Evolutionary conservation across 2,888 invertebrate species (phyloP).

Genomic region (Drosophila barbarae): DNA sequence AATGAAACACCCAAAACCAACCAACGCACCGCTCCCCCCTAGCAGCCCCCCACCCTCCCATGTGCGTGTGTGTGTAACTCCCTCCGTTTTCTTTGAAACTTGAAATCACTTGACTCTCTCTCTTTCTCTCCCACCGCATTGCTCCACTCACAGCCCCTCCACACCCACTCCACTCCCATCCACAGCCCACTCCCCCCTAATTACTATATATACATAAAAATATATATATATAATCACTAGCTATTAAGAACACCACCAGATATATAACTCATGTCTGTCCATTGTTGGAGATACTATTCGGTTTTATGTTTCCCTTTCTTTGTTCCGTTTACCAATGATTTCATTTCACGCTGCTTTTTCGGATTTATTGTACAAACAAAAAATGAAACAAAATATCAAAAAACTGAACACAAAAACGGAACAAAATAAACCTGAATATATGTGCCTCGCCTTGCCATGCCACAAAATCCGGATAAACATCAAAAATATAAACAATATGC

Average conservation of each 20-base stretch:
- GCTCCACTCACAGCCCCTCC: conserved; percentile 6
- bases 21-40: conserved; percentile 26
- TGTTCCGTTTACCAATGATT: conserved; percentile 74
- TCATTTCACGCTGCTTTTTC: conserved; percentile 81
- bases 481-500: not conserved
- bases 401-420: conserved; percentile 51
- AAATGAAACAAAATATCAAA: conserved; percentile 37
- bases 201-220: conserved; percentile 5
- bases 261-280: conserved; percentile 70
- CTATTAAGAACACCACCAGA: conserved; percentile 58
- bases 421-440: conserved; percentile 28
- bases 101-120: not conserved
- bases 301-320: conserved; percentile 76
- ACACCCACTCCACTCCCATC: conserved; percentile 1
- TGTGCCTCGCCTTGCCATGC: conserved; percentile 30
- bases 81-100: conserved; percentile 9
- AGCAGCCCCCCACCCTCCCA: conserved; percentile 15
- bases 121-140: conserved; percentile 21
- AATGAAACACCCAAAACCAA: conserved; percentile 14
- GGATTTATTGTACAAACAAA: conserved; percentile 76
- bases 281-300: conserved; percentile 67
- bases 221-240: conserved; percentile 47
- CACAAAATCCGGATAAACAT: not conserved
- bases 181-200: not conserved
- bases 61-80: conserved; percentile 41